Percentiles rank a stretch among this genome's conserved stretches.
phyloP scores from a whole-genome alignment of 1,140 invertebrate species.

The Bombyx mandarina region DNA sequence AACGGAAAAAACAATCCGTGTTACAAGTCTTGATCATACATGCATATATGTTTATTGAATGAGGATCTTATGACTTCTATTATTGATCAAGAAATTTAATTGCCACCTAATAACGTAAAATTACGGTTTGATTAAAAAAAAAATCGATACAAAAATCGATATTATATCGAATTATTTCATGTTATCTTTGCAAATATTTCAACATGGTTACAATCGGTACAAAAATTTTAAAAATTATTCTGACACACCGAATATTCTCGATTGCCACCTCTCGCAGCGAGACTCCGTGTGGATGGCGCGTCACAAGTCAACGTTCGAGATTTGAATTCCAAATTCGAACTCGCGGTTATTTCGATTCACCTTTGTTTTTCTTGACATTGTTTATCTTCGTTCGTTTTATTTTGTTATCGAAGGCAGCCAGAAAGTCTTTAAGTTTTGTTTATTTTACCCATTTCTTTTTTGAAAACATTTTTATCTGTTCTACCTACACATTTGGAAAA shows the following conservation, averaged over 20 bases:
- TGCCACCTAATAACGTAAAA: too few relatives aligned
- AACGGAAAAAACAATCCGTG: too few relatives aligned
- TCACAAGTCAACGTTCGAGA: constrained; percentile 58
- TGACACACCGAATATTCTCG: constrained; percentile 8
- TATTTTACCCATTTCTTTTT: too few relatives aligned
- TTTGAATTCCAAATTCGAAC: constrained; percentile 70
- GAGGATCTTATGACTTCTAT: too few relatives aligned
- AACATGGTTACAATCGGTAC: neutral
- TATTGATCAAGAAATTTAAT: too few relatives aligned
- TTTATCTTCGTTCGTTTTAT: constrained; percentile 60
- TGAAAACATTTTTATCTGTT: too few relatives aligned
- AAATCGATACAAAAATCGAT: too few relatives aligned
- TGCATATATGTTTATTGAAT: too few relatives aligned
- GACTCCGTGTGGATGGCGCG: constrained; percentile 2
- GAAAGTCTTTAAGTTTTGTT: neutral
- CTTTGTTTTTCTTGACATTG: constrained; percentile 67
- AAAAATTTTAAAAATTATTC: neutral
- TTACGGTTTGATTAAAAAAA: too few relatives aligned
- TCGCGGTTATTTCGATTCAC: constrained; percentile 58
- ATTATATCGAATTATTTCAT: neutral
- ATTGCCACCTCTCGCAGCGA: constrained; percentile 9
- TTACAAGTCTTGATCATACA: too few relatives aligned
- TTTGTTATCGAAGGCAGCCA: constrained; percentile 38
- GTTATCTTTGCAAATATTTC: neutral
- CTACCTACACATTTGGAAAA: too few relatives aligned